Evolutionary conservation across 2,113 vertebrate species (phyloP).

Genomic region (Acanthisitta chloris): DNA sequence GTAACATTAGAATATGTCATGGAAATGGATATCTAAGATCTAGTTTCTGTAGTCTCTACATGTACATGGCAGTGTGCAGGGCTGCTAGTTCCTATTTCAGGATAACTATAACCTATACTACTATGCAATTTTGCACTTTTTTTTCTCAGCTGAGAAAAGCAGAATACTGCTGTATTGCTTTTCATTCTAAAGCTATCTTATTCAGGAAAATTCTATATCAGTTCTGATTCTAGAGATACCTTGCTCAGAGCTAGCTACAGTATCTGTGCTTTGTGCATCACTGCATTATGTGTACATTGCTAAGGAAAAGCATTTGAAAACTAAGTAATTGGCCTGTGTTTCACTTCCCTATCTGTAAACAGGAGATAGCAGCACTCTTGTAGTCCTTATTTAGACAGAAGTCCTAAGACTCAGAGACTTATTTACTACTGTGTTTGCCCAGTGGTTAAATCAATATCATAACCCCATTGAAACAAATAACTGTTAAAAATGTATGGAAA

Average conservation of each 20-base stretch:
- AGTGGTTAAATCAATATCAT: background rate
- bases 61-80: background rate
- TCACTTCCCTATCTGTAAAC: background rate
- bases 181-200: background rate
- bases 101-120: background rate
- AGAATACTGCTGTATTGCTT: background rate
- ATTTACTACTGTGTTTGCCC: background rate
- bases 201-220: background rate
- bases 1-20: background rate
- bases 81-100: background rate
- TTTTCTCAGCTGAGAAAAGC: background rate
- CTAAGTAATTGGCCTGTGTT: background rate
- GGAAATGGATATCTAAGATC: background rate
- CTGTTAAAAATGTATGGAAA: background rate
- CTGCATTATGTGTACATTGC: background rate
- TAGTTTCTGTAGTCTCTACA: background rate
- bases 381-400: background rate
- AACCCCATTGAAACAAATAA: background rate
- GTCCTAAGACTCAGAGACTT: background rate
- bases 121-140: background rate
- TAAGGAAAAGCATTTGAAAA: background rate
- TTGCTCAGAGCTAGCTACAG: background rate
- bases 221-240: background rate
- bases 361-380: background rate
- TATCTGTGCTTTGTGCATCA: background rate